Base-by-base conservation (phyloP, 2,113 vertebrate genomes). In the Peromyscus polionotus region DNA sequence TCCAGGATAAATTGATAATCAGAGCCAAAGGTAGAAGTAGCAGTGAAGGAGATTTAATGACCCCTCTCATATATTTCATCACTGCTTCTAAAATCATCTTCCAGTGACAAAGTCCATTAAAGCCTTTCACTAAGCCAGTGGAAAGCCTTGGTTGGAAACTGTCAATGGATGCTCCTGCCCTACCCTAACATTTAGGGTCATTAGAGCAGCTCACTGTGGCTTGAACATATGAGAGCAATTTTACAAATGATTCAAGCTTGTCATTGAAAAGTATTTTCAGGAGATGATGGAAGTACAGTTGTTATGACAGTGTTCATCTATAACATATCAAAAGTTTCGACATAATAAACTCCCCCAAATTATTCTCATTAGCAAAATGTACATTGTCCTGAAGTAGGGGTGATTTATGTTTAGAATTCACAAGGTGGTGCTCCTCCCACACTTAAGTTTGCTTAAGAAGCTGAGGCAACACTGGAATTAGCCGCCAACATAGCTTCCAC, bases 351-450 rank as follows among this genome's bases (percentile, higher is more conserved):
- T 24, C 19, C 88, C 17, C n/a, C 85, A 87, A 94, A 79, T 75
- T 92, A 77, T 93, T 94, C 68, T 91, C 67, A 75, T 83, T 95
- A 90, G 73, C 72, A 83, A 80, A 84, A 72, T 91, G 42, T 3
- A 59, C 84, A 13, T 90, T 87, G 48, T 6, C 2, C 33, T 96
- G 19, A 39, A 87, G 20, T 67, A 73, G 7, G 19, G 22, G 26
- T 92, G 36, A 26, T 75, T 68, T 88, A 0, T 4, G 51, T 80
- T 96, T 65, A 90, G 65, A 70, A 5, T 84, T 95, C 11, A 59
- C 17, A 42, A 51, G n/a, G 45, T 8, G 57, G 0, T 85, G 26
- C 6, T 95, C 12, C 39, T 90, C 95, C 33, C n/a, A 88, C 9
- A 87, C 45, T 85, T 31, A 54, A 59, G 73, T 80, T 92, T 90